phyloP scores from a whole-genome alignment of 2,888 invertebrate species.

The Nemotelus pantherinus region DNA sequence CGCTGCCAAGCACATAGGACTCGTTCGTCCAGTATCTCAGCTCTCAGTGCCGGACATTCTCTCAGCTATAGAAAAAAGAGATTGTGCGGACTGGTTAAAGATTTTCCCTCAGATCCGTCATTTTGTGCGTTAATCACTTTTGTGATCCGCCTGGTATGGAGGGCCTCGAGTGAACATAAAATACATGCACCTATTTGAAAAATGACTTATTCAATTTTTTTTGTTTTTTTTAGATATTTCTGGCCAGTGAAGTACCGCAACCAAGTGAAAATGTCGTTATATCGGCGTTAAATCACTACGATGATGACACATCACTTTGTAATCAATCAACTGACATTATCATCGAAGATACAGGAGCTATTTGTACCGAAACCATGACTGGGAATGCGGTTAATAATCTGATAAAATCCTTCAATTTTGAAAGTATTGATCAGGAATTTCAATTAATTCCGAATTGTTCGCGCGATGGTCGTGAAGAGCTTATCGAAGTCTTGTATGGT shows the following conservation, averaged over 20 bases:
- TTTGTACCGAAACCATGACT: background rate
- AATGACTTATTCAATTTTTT: too few relatives aligned
- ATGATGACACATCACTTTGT: slow-evolving; percentile 27
- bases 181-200: too few relatives aligned
- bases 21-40: too few relatives aligned
- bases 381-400: slow-evolving; percentile 7
- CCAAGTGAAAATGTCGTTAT: slow-evolving; percentile 48
- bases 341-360: slow-evolving; percentile 49
- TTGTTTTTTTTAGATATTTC: slow-evolving; percentile 16
- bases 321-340: slow-evolving; percentile 54
- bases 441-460: slow-evolving; percentile 56
- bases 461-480: slow-evolving; percentile 2
- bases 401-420: slow-evolving; percentile 53
- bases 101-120: too few relatives aligned
- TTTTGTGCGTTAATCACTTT: too few relatives aligned
- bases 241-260: slow-evolving; percentile 44
- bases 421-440: slow-evolving; percentile 59
- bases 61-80: too few relatives aligned
- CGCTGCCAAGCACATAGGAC: too few relatives aligned
- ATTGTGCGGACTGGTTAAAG: too few relatives aligned
- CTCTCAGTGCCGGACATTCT: too few relatives aligned
- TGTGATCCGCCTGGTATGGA: too few relatives aligned
- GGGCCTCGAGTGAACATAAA: too few relatives aligned
- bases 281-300: slow-evolving; percentile 41
- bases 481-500: slow-evolving; percentile 31